Evolutionary conservation across 2,888 invertebrate genomes (phyloP).

Genomic region (Latrodectus elegans): DNA sequence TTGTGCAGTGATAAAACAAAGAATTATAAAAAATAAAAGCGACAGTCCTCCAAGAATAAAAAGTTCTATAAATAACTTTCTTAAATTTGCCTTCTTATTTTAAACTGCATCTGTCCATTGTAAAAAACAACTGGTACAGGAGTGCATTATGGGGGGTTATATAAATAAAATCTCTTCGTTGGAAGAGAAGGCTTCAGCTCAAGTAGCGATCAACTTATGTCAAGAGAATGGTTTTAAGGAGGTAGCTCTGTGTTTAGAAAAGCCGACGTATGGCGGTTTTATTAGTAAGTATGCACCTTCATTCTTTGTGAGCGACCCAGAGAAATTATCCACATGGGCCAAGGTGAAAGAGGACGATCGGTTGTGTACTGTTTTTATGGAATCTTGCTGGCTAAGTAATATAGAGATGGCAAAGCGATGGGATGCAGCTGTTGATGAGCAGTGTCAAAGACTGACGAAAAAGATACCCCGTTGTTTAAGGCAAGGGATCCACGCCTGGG

Average conservation of each 20-base stretch:
- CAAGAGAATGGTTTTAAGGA: neutral
- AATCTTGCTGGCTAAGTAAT: neutral
- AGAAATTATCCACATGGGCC: constrained; percentile 4
- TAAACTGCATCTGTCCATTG: neutral
- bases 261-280: neutral
- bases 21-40: too few relatives aligned
- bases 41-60: too few relatives aligned
- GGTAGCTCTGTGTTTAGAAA: neutral
- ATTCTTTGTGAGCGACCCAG: constrained; percentile 7
- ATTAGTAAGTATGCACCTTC: neutral
- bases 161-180: neutral
- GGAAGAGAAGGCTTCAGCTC: neutral
- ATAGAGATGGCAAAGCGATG: neutral
- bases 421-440: neutral
- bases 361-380: neutral
- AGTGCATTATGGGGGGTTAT: neutral
- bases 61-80: too few relatives aligned
- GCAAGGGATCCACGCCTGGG: neutral
- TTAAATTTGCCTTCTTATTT: too few relatives aligned
- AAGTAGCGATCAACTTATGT: neutral
- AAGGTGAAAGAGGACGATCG: neutral
- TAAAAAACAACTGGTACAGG: neutral
- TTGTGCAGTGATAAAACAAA: too few relatives aligned
- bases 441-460: neutral
- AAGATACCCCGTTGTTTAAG: neutral